A percentile compares a stretch with the other conserved stretches of the same genome.
phyloP scores from a whole-genome alignment of 2,888 invertebrate species.

The Ophion ventricosus region DNA sequence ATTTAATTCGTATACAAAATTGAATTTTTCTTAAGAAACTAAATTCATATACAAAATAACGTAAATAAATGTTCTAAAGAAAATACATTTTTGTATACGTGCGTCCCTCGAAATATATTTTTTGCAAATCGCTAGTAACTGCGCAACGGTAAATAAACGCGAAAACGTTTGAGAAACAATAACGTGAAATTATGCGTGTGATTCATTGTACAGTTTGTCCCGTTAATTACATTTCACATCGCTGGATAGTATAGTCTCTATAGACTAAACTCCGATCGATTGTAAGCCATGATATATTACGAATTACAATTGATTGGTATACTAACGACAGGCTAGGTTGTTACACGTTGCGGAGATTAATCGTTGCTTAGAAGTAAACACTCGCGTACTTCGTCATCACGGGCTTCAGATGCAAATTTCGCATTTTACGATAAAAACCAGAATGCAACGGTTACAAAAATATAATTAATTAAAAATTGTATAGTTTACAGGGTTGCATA shows the following conservation, averaged over 20 bases:
- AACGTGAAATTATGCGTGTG: no score
- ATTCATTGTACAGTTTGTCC: background rate
- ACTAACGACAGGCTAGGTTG: background rate
- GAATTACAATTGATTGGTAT: no score
- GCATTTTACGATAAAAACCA: constrained; percentile 18
- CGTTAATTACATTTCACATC: background rate
- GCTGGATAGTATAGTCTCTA: background rate
- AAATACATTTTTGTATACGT: no score
- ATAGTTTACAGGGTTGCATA: background rate
- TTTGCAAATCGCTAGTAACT: no score
- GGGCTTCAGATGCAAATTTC: constrained; percentile 15
- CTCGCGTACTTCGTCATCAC: background rate
- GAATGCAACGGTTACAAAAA: background rate
- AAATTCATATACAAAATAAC: no score
- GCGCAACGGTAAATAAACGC: no score
- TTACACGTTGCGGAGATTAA: constrained; percentile 8
- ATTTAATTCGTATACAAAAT: no score
- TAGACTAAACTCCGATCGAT: background rate
- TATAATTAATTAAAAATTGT: background rate
- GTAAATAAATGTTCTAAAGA: no score
- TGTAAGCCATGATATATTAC: background rate
- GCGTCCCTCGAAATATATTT: no score
- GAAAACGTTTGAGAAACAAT: no score
- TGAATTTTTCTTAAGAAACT: no score
- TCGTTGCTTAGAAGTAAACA: background rate